Base-by-base conservation (phyloP, 2,888 invertebrate genomes). In the Torymus aiolomorphi region DNA sequence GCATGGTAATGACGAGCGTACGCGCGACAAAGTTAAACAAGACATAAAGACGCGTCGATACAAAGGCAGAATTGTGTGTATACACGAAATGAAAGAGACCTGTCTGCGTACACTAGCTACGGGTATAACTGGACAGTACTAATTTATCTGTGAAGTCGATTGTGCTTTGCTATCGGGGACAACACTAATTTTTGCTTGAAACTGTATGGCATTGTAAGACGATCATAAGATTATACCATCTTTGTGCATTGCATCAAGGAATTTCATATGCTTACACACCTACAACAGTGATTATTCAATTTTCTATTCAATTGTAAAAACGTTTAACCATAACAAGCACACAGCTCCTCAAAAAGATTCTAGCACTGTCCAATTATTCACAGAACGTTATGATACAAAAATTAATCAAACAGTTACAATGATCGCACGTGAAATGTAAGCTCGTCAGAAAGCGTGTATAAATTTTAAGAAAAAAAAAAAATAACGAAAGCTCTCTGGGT, bases 321-420 rank as follows among this genome's bases (percentile, higher is more conserved):
- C 1, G 8, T 42, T 42, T 0, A 42, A 42, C 10, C n/a, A 57
- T 42, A 31, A n/a, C 10, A 69, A 57, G 10, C n/a, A 69, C 3
- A 52, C 13, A 63, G 54, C n/a, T 42, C 61, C 18, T 20, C 20
- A 63, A 24, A 61, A 78, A 24, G 31, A 16, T 54, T 2, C 56
- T 49, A 73, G 67, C 52, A 73, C 72, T 69, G 66, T 73, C 62
- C 49, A 73, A 69, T 80, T 76, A 80, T 71, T 80, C 57, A 51
- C 57, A 42, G 8, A 42, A 78, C n/a, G 14, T 8, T 11, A 42
- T 59, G 1, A 72, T 72, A 59, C 31, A 70, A 51, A 54, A 14
- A 56, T 69, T 57, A 66, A 56, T 42, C 56, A 78, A 78, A 54
- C 16, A 62, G 54, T 18, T 42, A 18, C 49, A 72, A 63, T 74